Evolutionary conservation across 2,113 vertebrate species (phyloP).

Genomic region (Meriones unguiculatus): DNA sequence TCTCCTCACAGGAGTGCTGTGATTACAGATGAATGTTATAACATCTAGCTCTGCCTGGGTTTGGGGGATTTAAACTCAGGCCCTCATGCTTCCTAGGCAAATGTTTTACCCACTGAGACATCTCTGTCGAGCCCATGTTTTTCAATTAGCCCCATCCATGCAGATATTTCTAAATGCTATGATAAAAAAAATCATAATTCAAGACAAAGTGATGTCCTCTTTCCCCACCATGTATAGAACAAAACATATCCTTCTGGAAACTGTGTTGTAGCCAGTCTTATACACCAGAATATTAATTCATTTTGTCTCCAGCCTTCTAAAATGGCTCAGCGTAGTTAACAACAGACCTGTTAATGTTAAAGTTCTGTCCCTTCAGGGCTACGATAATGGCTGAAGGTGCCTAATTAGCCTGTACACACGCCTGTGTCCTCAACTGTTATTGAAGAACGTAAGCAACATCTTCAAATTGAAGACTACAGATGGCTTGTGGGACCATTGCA

Average conservation of each 20-base stretch:
- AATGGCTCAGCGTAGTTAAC: neutral
- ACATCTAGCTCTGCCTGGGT: neutral
- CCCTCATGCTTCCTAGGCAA: neutral
- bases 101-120: neutral
- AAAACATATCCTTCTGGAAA: neutral
- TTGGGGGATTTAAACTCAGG: neutral
- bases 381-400: neutral
- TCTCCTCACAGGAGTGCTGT: neutral
- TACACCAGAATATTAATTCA: neutral
- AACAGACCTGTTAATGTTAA: neutral
- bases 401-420: neutral
- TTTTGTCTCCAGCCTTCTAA: neutral
- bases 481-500: neutral
- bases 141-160: neutral
- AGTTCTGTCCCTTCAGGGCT: neutral
- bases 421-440: neutral
- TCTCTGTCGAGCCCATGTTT: neutral
- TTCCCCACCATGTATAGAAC: neutral
- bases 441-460: neutral
- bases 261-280: neutral
- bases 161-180: neutral
- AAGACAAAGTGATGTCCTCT: neutral
- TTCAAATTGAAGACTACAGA: neutral
- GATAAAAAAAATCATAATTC: neutral
- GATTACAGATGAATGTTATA: neutral